Evolutionary conservation across 2,888 invertebrate species (phyloP).

Genomic region (Gymnoscelis rufifasciata): DNA sequence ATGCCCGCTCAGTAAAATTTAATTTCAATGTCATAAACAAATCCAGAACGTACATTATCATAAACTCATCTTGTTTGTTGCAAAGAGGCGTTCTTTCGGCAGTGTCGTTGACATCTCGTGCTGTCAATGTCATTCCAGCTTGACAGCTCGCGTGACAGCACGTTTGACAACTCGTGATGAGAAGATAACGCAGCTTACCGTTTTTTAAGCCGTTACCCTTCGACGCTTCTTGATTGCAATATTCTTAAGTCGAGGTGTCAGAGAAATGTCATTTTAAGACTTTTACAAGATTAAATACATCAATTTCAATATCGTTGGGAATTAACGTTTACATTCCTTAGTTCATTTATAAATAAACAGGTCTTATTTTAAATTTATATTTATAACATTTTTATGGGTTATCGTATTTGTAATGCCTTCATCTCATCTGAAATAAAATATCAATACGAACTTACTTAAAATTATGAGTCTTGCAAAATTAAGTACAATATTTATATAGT

Average conservation of each 20-base stretch:
- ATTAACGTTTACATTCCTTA: too few species aligned
- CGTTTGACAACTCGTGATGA: slow-evolving; percentile 45
- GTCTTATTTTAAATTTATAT: too few species aligned
- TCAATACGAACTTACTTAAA: too few species aligned
- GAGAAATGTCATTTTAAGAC: neutral
- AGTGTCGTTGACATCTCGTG: slow-evolving; percentile 26
- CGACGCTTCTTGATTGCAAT: slow-evolving; percentile 19
- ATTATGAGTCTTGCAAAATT: too few species aligned
- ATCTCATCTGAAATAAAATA: too few species aligned
- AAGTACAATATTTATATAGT: too few species aligned
- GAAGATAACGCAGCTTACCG: slow-evolving; percentile 47
- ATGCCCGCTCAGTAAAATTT: too few species aligned
- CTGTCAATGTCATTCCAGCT: slow-evolving; percentile 30
- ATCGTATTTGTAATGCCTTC: too few species aligned
- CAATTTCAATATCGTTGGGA: too few species aligned
- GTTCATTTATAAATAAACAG: too few species aligned
- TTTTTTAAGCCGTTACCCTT: slow-evolving; percentile 32
- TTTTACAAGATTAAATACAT: slow-evolving; percentile 4
- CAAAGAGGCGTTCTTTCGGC: slow-evolving; percentile 38
- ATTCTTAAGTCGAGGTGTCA: slow-evolving; percentile 9
- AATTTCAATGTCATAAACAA: neutral
- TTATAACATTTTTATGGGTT: too few species aligned
- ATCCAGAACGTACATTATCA: slow-evolving; percentile 21
- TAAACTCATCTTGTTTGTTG: slow-evolving; percentile 31
- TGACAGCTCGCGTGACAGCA: slow-evolving; percentile 46